These are phyloP conservation scores for Centruroides sculpturatus DNA, from an alignment of 1,140 invertebrate species.

Conservation along the genomic window DNA sequence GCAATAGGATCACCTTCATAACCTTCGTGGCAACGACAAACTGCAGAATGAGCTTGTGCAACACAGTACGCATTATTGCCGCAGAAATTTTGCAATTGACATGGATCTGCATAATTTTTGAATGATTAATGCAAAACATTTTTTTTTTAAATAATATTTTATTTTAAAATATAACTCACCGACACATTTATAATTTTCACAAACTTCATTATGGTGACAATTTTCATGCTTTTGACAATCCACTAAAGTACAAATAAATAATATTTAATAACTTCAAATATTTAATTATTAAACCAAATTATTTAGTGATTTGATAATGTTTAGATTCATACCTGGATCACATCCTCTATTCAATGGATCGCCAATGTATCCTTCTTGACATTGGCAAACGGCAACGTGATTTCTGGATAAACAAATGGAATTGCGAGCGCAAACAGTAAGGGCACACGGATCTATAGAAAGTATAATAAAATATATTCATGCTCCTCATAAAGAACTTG, in stretches of 20 bases:
- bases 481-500: not conserved
- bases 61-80: slow-evolving; percentile 12
- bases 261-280: not conserved
- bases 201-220: slow-evolving; percentile 17
- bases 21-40: slow-evolving; percentile 70
- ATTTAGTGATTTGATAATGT: slow-evolving; percentile 45
- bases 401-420: slow-evolving; percentile 53
- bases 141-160: not conserved
- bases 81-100: slow-evolving; percentile 12
- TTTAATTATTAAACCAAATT: not conserved
- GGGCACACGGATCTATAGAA: slow-evolving; percentile 10
- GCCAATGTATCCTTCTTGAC: slow-evolving; percentile 58
- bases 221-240: slow-evolving; percentile 19
- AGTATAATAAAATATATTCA: too few species aligned
- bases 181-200: slow-evolving; percentile 20
- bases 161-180: slow-evolving; percentile 5
- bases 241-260: slow-evolving; percentile 1
- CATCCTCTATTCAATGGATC: slow-evolving; percentile 43
- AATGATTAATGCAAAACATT: too few species aligned
- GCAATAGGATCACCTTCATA: slow-evolving; percentile 57
- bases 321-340: slow-evolving; percentile 34
- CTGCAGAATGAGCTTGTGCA: slow-evolving; percentile 18
- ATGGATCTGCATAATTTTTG: slow-evolving; percentile 12
- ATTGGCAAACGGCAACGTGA: slow-evolving; percentile 56
- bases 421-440: slow-evolving; percentile 60